Evolutionary conservation across 2,888 invertebrate genomes (phyloP), one percentile per base, ranked within the genome.

Genomic region (Drosophila colorata): DNA sequence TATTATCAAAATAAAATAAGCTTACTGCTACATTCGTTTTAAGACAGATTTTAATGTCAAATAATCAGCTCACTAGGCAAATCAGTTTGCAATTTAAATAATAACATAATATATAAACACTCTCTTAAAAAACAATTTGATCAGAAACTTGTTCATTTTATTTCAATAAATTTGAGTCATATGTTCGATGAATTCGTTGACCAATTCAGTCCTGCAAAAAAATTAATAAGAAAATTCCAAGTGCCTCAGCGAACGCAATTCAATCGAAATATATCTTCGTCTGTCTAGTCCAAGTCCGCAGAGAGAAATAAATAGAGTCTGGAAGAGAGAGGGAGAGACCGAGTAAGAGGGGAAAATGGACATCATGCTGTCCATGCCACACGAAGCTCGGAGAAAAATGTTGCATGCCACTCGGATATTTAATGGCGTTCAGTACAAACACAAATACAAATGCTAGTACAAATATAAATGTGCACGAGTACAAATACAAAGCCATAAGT

Each of bases 351-450:
- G 23, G 46, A 18, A 31, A 56, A 48, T 64, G 69, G 75, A 60
- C 75, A 74, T 38, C 64, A 14, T 23, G 41, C 49, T 72, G 74
- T 63, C 70, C 51, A 52, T 53, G 65, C 59, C 65, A 65, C 77
- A 65, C 67, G 51, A 46, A 65, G 61, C 53, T 57, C 52, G 49
- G 76, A 47, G 84, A 77, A 69, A 81, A 80, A 85, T 87, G 87
- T 85, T 81, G 78, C 82, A 87, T 85, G 82, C 85, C 85, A 82
- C 82, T 78, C 61, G 85, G 87, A 81, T 82, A 87, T 82, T 82
- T 87, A 82, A 82, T 82, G 82, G 82, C 76, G 80, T 80, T 83
- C 84, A 61, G 64, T 65, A 44, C 79, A 74, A 86, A 82, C 55
- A 74, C 56, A 46, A 51, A 63, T 44, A 74, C 44, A 52, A 61